Conservation (phyloP, 2,888 invertebrate species). For the Synergus itoensis region DNA sequence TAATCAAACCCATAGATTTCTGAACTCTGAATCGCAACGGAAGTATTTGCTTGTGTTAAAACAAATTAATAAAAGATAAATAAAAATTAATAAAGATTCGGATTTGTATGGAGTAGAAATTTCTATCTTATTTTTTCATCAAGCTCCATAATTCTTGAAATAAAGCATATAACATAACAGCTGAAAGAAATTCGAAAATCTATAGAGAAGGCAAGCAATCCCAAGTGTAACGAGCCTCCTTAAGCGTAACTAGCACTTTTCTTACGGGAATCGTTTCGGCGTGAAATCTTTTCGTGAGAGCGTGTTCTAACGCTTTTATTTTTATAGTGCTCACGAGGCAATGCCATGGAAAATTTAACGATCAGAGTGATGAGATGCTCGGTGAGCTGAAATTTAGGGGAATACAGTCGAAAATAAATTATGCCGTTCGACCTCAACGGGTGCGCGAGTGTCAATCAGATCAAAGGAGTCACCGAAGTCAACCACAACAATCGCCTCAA, state of each 20-base stretch:
- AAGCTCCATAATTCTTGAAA: no score
- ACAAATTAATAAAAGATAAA: no score
- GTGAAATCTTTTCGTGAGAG: conserved; percentile 20
- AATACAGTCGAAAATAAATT: conserved; percentile 31
- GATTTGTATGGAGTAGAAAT: no score
- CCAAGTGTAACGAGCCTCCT: conserved; percentile 12
- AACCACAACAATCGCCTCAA: conserved; percentile 43
- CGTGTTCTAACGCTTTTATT: conserved; percentile 15
- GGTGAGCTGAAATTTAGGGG: background rate
- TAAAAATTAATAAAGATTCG: no score
- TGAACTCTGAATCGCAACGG: no score
- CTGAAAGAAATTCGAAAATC: background rate
- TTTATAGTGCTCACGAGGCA: conserved; percentile 19
- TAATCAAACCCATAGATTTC: no score
- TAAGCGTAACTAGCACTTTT: conserved; percentile 25
- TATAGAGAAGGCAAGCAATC: background rate
- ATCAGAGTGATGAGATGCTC: conserved; percentile 6
- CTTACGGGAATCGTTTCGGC: background rate
- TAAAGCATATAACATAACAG: background rate
- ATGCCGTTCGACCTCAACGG: background rate
- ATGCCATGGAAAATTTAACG: conserved; percentile 20
- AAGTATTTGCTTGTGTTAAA: no score
- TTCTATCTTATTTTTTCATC: no score
- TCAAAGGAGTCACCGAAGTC: conserved; percentile 46
- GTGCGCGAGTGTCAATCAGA: conserved; percentile 28